Conservation (phyloP, 2,888 invertebrate genomes). For the Cantharis nigra region DNA sequence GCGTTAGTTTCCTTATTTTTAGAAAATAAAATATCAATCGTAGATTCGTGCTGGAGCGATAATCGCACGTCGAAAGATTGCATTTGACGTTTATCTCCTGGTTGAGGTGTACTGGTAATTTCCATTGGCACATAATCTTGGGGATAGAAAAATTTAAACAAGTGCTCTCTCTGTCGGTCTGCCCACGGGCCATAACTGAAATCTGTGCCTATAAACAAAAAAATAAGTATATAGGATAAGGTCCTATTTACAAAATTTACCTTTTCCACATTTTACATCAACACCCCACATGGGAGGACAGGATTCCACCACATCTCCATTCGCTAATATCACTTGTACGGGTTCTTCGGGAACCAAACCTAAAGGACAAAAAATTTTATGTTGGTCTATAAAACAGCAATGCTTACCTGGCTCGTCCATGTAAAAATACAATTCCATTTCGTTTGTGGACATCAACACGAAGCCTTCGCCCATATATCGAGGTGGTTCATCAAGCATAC, state of each 20-base stretch:
- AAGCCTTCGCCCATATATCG: slow-evolving; percentile 98
- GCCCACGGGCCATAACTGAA: slow-evolving; percentile 99
- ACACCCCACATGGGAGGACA: slow-evolving; percentile 95
- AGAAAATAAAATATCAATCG: slow-evolving; percentile 94
- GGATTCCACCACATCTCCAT: slow-evolving; percentile 91
- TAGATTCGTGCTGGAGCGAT: slow-evolving; percentile 89
- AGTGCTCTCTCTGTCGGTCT: slow-evolving; percentile 91
- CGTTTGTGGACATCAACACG: slow-evolving; percentile 93
- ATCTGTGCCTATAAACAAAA: slow-evolving; percentile 64
- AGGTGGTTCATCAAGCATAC: slow-evolving; percentile 92
- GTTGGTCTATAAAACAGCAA: not conserved
- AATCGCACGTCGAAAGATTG: slow-evolving; percentile 92
- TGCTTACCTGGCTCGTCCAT: slow-evolving; percentile 90
- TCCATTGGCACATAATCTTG: slow-evolving; percentile 81
- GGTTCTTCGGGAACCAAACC: slow-evolving; percentile 88
- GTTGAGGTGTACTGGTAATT: slow-evolving; percentile 79
- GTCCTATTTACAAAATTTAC: slow-evolving; percentile 45
- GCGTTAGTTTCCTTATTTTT: slow-evolving; percentile 96
- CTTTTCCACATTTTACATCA: slow-evolving; percentile 94
- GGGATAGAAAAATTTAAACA: slow-evolving; percentile 96
- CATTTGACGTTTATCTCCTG: slow-evolving; percentile 86
- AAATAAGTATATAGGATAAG: not conserved
- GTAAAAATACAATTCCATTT: slow-evolving; percentile 93
- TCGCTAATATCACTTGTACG: slow-evolving; percentile 84
- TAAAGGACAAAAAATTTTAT: slow-evolving; percentile 34